Evolutionary conservation across 2,888 invertebrate genomes (phyloP).

Genomic region (Deroplatys truncata): DNA sequence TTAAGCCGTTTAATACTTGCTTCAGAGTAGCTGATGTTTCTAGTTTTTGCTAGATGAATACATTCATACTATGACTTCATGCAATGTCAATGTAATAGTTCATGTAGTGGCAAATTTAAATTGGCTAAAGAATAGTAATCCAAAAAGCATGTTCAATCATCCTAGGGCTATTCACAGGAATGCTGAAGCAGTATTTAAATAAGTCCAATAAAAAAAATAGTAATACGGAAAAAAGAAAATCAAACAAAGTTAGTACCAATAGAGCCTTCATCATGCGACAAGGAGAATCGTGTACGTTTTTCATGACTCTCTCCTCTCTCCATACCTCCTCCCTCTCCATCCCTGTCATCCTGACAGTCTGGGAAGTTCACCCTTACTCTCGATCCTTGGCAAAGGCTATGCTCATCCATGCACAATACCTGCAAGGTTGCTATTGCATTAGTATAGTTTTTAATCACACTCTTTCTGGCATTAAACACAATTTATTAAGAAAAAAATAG

Average conservation of each 20-base stretch:
- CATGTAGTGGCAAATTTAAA: too few relatives aligned
- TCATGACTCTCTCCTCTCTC: constrained; percentile 48
- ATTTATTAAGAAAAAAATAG: background rate
- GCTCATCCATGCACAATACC: constrained; percentile 26
- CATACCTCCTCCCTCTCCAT: constrained; percentile 37
- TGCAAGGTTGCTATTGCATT: background rate
- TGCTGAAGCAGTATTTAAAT: too few relatives aligned
- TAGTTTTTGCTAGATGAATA: too few relatives aligned
- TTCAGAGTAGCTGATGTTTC: too few relatives aligned
- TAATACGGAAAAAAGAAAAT: background rate
- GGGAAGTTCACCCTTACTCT: constrained; percentile 21
- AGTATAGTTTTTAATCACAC: background rate
- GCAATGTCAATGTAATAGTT: too few relatives aligned
- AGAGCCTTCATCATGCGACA: constrained; percentile 88
- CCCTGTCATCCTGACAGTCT: constrained; percentile 11
- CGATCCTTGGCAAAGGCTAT: constrained; percentile 10
- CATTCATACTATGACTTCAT: too few relatives aligned
- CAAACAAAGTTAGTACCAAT: constrained; percentile 48
- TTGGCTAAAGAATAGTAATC: too few relatives aligned
- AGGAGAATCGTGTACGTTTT: constrained; percentile 68
- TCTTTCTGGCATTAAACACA: background rate
- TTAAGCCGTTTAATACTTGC: too few relatives aligned
- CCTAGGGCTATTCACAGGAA: too few relatives aligned
- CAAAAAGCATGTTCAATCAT: too few relatives aligned
- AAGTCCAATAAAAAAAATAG: too few relatives aligned